Conservation (phyloP, 2,888 invertebrate species). For the Protodeltote pygarga region DNA sequence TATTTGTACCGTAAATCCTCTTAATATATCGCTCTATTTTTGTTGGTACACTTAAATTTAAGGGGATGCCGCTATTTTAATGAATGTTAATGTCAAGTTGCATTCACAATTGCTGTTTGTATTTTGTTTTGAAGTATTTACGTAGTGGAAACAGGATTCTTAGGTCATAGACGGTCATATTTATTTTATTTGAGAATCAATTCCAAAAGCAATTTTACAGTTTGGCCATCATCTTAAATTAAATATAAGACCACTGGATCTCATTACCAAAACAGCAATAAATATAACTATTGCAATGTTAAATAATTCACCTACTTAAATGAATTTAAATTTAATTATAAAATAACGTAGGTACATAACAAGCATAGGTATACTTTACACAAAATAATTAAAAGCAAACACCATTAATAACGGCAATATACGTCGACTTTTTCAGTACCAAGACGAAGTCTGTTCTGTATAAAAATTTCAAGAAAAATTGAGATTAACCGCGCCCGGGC, state of each 20-base stretch:
- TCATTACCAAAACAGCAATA: background rate
- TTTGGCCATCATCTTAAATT: background rate
- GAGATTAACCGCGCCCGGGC: conserved; percentile 63
- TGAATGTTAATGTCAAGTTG: conserved; percentile 82
- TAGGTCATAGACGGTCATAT: conserved; percentile 19
- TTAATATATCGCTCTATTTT: conserved; percentile 86
- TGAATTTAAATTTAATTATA: too few relatives aligned
- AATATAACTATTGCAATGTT: too few relatives aligned
- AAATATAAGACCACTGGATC: background rate
- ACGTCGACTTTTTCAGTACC: conserved; percentile 47
- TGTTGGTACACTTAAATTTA: conserved; percentile 82
- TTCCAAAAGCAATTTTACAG: background rate
- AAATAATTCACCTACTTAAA: too few relatives aligned
- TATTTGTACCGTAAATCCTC: conserved; percentile 87
- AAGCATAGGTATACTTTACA: conserved; percentile 40
- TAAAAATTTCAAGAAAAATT: conserved; percentile 65
- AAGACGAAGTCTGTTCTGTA: conserved; percentile 49
- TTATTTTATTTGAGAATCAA: conserved; percentile 23
- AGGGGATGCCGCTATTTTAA: conserved; percentile 80
- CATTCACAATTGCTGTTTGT: conserved; percentile 74
- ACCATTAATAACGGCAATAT: conserved; percentile 53
- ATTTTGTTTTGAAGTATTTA: conserved; percentile 56
- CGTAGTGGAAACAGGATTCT: conserved; percentile 47
- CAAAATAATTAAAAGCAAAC: conserved; percentile 54
- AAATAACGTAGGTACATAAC: conserved; percentile 10